Evolutionary conservation across 92 coral and sea anemone genomes (phyloP).

Genomic region (Palythoa grandiflora): DNA sequence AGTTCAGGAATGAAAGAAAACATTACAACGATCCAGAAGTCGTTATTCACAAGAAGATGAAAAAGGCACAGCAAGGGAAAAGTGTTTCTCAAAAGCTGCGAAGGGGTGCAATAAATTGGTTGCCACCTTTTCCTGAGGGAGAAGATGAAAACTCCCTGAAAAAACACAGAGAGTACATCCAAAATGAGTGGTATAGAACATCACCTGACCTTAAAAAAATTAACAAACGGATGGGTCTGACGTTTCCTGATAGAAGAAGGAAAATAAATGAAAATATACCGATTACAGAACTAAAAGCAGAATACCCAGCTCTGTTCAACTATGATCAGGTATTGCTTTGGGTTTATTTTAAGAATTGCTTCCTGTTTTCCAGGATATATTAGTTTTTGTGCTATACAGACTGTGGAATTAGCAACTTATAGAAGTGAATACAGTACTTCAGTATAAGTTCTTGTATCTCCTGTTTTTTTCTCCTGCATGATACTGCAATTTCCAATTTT

Average conservation of each 20-base stretch:
- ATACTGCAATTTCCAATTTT: background rate
- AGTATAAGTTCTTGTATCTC: too few relatives aligned
- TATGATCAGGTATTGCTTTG: slow-evolving; percentile 61
- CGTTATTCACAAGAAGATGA: slow-evolving; percentile 42
- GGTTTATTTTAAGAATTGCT: background rate
- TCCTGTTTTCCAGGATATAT: background rate
- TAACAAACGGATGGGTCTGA: slow-evolving; percentile 57
- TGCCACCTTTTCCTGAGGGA: slow-evolving; percentile 81
- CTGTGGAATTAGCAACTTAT: too few relatives aligned
- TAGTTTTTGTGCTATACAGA: background rate
- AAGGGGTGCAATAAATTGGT: slow-evolving; percentile 81
- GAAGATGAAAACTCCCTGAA: slow-evolving; percentile 73
- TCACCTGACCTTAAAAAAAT: slow-evolving; percentile 60
- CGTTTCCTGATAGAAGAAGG: slow-evolving; percentile 59
- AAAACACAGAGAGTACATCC: slow-evolving; percentile 31
- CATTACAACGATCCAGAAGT: slow-evolving; percentile 58
- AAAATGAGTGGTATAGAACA: slow-evolving; percentile 59
- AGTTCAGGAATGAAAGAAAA: slow-evolving; percentile 54
- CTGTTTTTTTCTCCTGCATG: background rate
- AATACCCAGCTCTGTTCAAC: slow-evolving; percentile 74
- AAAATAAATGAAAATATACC: slow-evolving; percentile 46
- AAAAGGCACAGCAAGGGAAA: background rate
- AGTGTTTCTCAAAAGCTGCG: slow-evolving; percentile 35
- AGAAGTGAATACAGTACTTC: too few relatives aligned
- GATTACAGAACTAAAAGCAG: slow-evolving; percentile 47